Percentiles rank a stretch among this genome's conserved stretches.
Evolutionary conservation across 2,888 invertebrate genomes (phyloP).

Genomic region (Thereva nobilitata): DNA sequence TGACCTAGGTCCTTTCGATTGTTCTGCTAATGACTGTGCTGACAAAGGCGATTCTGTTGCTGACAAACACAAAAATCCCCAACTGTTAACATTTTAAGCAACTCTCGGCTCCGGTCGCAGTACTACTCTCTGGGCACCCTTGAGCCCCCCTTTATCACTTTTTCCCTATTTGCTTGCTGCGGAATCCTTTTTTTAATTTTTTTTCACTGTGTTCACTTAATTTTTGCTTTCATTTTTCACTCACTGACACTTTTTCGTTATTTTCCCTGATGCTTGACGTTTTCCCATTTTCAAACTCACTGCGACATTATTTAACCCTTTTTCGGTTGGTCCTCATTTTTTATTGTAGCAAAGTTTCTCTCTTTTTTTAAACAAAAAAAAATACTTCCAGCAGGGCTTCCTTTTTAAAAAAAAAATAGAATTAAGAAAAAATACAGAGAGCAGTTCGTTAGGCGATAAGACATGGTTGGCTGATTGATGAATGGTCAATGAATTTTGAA

Average conservation of each 20-base stretch:
- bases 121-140: too few relatives aligned
- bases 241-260: slow-evolving; percentile 36
- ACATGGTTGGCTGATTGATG: slow-evolving; percentile 38
- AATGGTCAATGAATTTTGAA: slow-evolving; percentile 38
- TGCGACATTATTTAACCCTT: slow-evolving; percentile 41
- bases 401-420: too few relatives aligned
- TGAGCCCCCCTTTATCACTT: too few relatives aligned
- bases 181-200: slow-evolving; percentile 11
- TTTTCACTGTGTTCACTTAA: slow-evolving; percentile 36
- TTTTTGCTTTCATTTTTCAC: slow-evolving; percentile 42
- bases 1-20: neutral
- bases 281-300: slow-evolving; percentile 18
- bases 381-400: too few relatives aligned
- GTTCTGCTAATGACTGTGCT: neutral
- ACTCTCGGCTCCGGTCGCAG: too few relatives aligned
- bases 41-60: neutral
- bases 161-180: neutral
- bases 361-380: neutral
- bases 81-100: neutral
- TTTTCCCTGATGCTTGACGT: slow-evolving; percentile 17
- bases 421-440: neutral
- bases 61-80: slow-evolving; percentile 10
- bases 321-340: slow-evolving; percentile 34
- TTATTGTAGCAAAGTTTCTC: slow-evolving; percentile 33
- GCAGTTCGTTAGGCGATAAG: slow-evolving; percentile 37